Conservation (phyloP, 2,888 invertebrate genomes). For the Ernsta delagoae region DNA sequence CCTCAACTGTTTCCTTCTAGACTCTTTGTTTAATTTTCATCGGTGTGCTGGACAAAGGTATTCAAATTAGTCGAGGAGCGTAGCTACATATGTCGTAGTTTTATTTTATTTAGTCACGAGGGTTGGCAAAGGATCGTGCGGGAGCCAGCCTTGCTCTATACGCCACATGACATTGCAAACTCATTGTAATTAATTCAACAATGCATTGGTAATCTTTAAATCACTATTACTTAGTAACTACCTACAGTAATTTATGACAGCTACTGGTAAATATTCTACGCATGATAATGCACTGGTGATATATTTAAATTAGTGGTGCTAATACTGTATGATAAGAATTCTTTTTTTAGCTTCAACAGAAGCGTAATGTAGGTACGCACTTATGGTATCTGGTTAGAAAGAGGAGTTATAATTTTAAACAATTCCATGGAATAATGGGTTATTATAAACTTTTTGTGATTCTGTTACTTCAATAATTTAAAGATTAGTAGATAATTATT, state of each 20-base stretch:
- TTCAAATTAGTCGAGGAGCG: slow-evolving; percentile 47
- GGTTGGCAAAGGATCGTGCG: slow-evolving; percentile 48
- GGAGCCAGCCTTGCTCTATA: slow-evolving; percentile 51
- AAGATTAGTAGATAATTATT: too few species aligned
- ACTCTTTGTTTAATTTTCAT: slow-evolving; percentile 47
- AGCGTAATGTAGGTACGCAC: neutral
- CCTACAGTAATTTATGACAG: slow-evolving; percentile 47
- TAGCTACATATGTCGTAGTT: slow-evolving; percentile 38
- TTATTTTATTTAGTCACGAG: slow-evolving; percentile 51
- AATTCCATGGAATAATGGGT: too few species aligned
- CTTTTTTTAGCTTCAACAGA: slow-evolving; percentile 1
- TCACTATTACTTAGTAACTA: slow-evolving; percentile 48
- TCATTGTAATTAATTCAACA: slow-evolving; percentile 49
- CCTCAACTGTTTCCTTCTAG: slow-evolving; percentile 44
- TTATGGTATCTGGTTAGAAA: too few species aligned
- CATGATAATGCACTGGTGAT: slow-evolving; percentile 11
- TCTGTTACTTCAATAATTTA: too few species aligned
- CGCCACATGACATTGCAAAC: slow-evolving; percentile 34
- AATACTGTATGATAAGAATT: neutral
- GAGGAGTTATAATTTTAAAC: too few species aligned
- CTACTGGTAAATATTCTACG: slow-evolving; percentile 43
- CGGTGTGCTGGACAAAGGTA: slow-evolving; percentile 48
- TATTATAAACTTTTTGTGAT: too few species aligned
- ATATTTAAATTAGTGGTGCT: slow-evolving; percentile 4
- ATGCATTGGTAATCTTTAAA: slow-evolving; percentile 49